Evolutionary conservation across 53 echinoderm and acorn worm species (phyloP), one percentile per base, ranked within the genome.

Genomic region (Luidia sarsii): DNA sequence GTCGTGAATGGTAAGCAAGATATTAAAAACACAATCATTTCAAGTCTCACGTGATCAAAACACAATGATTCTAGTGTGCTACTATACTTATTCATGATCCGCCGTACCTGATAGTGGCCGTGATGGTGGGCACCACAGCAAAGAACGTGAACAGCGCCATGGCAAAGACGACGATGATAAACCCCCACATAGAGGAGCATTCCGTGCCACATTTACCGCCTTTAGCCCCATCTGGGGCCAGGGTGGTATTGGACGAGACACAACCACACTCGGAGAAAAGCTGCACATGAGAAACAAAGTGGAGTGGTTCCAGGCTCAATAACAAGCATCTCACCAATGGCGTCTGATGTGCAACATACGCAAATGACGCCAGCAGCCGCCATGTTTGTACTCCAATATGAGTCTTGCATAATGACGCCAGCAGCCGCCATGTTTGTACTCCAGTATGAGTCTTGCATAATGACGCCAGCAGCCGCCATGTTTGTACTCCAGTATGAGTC

Each of bases 241-340:
- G 21, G 1, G 64, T 51, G 9, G n/a, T 65, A n/a, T 60, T 71
- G 2, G 33, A n/a, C 1, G 84, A 22, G 24, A 95, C 75, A 61
- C 92, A 92, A 6, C 28, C 64, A 50, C 95, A 95, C 49, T 79
- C 67, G 32, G 65, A 80, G 75, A 81, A 94, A 57, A 48, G 62
- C 94, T 94, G 71, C 3, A 39, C 57, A 41, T n/a, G n/a, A 33
- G 25, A 81, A 68, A 57, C 15, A 24, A 29, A n/a, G n/a, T n/a
- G 29, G 20, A 54, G 20, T n/a, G 21, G 13, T 46, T 0, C 15
- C 21, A 20, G 3, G 0, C 16, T 45, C 7, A 9, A 9, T 45
- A 9, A 45, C 46, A 45, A 14, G 7, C 14, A 7, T 45, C 46
- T 7, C 14, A 9, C 14, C 46, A 14, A 14, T 45, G 46, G 7